Conservation (phyloP, 2,888 invertebrate species). For the Prosapia bicincta region DNA sequence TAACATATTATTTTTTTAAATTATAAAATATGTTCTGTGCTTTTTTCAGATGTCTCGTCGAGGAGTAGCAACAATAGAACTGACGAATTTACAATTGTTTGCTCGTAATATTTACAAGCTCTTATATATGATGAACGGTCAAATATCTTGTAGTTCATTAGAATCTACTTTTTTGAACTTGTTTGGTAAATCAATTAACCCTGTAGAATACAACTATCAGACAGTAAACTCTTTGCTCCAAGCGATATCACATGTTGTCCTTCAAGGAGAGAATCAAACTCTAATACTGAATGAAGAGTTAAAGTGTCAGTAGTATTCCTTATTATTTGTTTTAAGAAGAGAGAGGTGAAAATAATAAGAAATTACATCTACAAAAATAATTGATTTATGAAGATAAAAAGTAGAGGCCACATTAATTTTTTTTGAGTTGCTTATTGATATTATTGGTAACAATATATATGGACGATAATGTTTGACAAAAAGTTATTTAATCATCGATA, state of each 20-base stretch:
- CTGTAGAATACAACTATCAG: constrained; percentile 53
- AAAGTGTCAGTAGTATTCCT: constrained; percentile 45
- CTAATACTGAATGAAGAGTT: constrained; percentile 52
- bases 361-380: too few species aligned
- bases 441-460: too few species aligned
- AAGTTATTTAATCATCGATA: too few species aligned
- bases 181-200: constrained; percentile 49
- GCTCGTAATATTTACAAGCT: constrained; percentile 53
- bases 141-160: constrained; percentile 47
- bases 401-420: too few species aligned
- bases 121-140: constrained; percentile 50
- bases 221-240: constrained; percentile 52
- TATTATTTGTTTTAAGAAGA: too few species aligned
- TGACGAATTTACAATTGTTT: constrained; percentile 51
- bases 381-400: neutral
- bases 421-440: too few species aligned
- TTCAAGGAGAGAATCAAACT: constrained; percentile 45
- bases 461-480: too few species aligned
- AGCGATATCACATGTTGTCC: constrained; percentile 53
- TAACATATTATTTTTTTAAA: too few species aligned
- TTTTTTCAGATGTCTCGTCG: constrained; percentile 41
- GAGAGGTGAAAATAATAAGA: too few species aligned
- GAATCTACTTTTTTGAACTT: constrained; percentile 47
- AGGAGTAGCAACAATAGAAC: constrained; percentile 44
- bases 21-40: too few species aligned